Evolutionary conservation across 2,797 vertebrate species (phyloP).

Genomic region (Streptopelia turtur): DNA sequence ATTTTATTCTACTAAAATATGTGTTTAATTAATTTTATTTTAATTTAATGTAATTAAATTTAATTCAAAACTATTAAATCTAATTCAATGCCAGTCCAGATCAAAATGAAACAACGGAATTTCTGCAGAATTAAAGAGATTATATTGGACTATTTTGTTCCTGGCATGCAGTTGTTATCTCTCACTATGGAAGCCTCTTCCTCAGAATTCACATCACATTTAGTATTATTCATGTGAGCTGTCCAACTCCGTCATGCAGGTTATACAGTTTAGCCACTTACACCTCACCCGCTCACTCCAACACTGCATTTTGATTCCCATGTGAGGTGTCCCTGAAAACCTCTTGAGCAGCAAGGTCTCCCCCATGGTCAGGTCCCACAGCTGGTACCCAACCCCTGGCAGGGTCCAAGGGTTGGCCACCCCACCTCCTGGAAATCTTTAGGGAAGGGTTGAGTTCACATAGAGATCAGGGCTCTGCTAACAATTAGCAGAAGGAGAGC

Average conservation of each 20-base stretch:
- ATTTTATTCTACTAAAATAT: background rate
- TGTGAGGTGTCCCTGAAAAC: background rate
- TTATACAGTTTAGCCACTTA: background rate
- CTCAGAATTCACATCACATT: background rate
- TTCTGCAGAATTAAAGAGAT: background rate
- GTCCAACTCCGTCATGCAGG: background rate
- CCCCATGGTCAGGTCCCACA: accelerated
- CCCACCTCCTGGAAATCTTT: background rate
- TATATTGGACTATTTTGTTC: background rate
- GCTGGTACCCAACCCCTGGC: background rate
- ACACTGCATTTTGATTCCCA: background rate
- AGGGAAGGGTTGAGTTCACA: background rate
- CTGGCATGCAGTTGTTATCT: background rate
- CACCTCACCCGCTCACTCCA: background rate
- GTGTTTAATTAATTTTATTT: background rate
- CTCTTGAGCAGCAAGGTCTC: background rate
- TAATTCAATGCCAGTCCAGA: background rate
- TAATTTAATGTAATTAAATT: background rate
- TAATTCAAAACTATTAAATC: background rate
- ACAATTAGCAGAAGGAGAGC: background rate
- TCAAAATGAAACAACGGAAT: background rate
- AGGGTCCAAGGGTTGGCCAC: background rate
- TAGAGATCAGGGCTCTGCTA: background rate
- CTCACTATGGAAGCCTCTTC: background rate
- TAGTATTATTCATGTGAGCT: background rate